A percentile compares a stretch with the other conserved stretches of the same genome.
These are phyloP conservation scores for Phyllotreta cruciferae DNA, from an alignment of 2,888 invertebrate genomes.

Conservation along the genomic window DNA sequence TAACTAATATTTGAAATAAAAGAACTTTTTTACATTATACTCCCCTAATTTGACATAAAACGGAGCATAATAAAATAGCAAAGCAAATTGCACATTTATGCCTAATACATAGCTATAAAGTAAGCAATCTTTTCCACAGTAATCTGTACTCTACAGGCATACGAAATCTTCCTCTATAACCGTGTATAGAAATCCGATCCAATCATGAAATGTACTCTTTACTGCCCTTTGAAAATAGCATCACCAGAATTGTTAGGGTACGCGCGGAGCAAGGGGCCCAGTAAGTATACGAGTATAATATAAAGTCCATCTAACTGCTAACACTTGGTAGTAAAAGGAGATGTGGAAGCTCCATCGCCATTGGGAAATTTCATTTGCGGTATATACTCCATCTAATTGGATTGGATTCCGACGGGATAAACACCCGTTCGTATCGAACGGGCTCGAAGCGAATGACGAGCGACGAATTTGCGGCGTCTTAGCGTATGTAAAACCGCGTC, in stretches of 20 bases:
- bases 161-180: neutral
- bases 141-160: slow-evolving; percentile 5
- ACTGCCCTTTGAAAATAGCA: slow-evolving; percentile 32
- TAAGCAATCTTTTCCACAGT: neutral
- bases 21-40: neutral
- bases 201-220: slow-evolving; percentile 36
- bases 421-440: slow-evolving; percentile 9
- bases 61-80: neutral
- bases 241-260: slow-evolving; percentile 32
- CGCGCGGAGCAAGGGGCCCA: slow-evolving; percentile 17
- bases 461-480: neutral
- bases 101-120: slow-evolving; percentile 5
- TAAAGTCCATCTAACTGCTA: slow-evolving; percentile 36
- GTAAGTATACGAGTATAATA: slow-evolving; percentile 32
- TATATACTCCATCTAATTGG: slow-evolving; percentile 39
- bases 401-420: slow-evolving; percentile 37
- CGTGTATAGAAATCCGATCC: slow-evolving; percentile 29
- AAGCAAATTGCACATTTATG: too few relatives aligned
- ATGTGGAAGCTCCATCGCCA: slow-evolving; percentile 30
- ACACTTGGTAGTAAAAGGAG: slow-evolving; percentile 30
- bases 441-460: neutral
- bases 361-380: slow-evolving; percentile 40
- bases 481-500: too few relatives aligned
- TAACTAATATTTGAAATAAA: neutral
- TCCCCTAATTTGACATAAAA: neutral